Conservation (phyloP, 2,113 vertebrate species). For the Sturnira hondurensis region DNA sequence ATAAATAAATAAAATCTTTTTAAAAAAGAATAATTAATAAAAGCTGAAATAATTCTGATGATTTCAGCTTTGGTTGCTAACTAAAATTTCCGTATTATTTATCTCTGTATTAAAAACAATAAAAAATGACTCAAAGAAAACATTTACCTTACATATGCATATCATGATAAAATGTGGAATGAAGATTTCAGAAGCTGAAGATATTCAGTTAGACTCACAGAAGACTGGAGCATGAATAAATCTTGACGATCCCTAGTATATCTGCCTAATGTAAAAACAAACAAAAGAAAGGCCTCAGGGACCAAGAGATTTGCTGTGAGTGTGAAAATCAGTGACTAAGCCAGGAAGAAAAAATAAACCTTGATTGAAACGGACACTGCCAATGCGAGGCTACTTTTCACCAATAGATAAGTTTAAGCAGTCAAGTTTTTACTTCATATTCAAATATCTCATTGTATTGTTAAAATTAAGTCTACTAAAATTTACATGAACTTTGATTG, state of each 20-base stretch:
- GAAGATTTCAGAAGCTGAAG: background rate
- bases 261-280: background rate
- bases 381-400: background rate
- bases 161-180: background rate
- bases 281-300: background rate
- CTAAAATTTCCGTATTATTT: background rate
- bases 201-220: background rate
- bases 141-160: background rate
- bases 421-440: background rate
- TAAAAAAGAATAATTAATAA: too few species aligned
- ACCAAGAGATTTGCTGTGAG: background rate
- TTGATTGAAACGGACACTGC: background rate
- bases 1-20: too few species aligned
- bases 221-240: background rate
- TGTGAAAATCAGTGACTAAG: background rate
- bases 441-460: background rate
- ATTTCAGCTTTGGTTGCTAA: background rate
- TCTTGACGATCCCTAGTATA: background rate
- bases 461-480: background rate
- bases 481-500: background rate
- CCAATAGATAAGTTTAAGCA: background rate
- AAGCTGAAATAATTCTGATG: background rate
- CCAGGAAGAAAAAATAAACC: background rate
- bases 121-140: background rate
- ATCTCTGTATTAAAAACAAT: background rate